Evolutionary conservation across 2,888 invertebrate species (phyloP), one percentile per base, ranked within the genome.

Genomic region (Rhodophaea formosa): DNA sequence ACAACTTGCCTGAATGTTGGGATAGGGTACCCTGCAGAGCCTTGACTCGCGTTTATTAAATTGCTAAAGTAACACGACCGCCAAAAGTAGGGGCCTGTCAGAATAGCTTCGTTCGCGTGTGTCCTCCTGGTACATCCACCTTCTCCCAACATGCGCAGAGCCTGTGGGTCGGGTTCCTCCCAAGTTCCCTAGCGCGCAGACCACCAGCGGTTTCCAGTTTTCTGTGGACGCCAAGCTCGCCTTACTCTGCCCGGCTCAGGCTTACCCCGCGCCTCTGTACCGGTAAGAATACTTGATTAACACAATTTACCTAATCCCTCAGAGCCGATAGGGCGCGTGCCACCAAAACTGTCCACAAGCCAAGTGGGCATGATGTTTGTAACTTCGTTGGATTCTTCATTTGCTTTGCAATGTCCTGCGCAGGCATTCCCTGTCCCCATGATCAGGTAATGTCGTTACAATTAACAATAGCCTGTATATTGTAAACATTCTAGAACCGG

Each of bases 1-100:
- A 69, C 10, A 80, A 85, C 88, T 94, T 95, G 96, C 97, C 97
- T 97, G 97, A 97, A 97, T 97, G 97, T 97, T 97, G 97, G 97
- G 97, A 97, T 97, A 97, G 97, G 97, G 97, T 97, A 96, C 96
- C 96, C 96, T 96, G 96, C 86, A 86, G 87, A 90, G 89, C 88
- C 90, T 85, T 84, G 78, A 88, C 89, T 78, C 85, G 85, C 85
- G 81, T 67, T 62, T 62, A 44, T 57, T 56, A 57, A 56, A 56
- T 62, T 64, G 54, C 58, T 57, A 59, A 63, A 60, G 62, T 65
- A 59, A 57, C 32, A 63, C 58, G 57, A 59, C 63, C 68, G 67
- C 70, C 66, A 74, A 70, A 57, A 68, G 72, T 81, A 80, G 82
- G 80, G 77, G 70, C 69, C 65, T 67, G 59, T 69, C 64, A 77